Percentiles rank a stretch among this genome's conserved stretches.
These are phyloP conservation scores for Thripadectes ignobilis DNA, from an alignment of 2,797 vertebrate species.

Conservation along the genomic window DNA sequence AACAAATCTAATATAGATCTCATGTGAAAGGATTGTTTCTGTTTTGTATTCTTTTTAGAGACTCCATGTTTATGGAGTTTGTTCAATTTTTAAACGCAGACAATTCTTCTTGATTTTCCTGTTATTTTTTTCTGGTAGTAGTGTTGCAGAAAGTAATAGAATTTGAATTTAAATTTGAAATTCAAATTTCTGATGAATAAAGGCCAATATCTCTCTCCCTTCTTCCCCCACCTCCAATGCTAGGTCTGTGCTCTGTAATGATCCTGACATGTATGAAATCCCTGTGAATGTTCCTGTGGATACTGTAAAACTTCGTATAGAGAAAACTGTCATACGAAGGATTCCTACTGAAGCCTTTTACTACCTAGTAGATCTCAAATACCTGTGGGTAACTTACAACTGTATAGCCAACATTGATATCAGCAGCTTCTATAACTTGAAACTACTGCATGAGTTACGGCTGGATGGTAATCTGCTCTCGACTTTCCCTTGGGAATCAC, in stretches of 20 bases:
- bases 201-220: neutral
- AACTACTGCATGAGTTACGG: slow-evolving; percentile 90
- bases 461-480: slow-evolving; percentile 92
- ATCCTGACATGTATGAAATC: slow-evolving; percentile 93
- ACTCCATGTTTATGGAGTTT: neutral
- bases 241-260: slow-evolving; percentile 92
- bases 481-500: slow-evolving; percentile 91
- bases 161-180: neutral
- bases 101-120: rapidly evolving
- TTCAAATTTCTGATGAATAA: neutral
- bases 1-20: neutral
- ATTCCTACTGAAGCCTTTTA: slow-evolving; percentile 94
- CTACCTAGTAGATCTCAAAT: slow-evolving; percentile 90
- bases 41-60: neutral
- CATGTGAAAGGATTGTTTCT: neutral
- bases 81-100: neutral
- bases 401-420: slow-evolving; percentile 85
- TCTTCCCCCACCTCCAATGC: neutral
- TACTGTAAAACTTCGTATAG: slow-evolving; percentile 90
- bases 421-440: slow-evolving; percentile 94
- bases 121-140: neutral
- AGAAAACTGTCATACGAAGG: slow-evolving; percentile 87
- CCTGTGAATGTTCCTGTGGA: slow-evolving; percentile 91
- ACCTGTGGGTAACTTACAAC: slow-evolving; percentile 95
- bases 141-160: neutral